These are phyloP conservation scores for Lochmaea crataegi DNA, from an alignment of 2,888 invertebrate genomes.

Conservation along the genomic window DNA sequence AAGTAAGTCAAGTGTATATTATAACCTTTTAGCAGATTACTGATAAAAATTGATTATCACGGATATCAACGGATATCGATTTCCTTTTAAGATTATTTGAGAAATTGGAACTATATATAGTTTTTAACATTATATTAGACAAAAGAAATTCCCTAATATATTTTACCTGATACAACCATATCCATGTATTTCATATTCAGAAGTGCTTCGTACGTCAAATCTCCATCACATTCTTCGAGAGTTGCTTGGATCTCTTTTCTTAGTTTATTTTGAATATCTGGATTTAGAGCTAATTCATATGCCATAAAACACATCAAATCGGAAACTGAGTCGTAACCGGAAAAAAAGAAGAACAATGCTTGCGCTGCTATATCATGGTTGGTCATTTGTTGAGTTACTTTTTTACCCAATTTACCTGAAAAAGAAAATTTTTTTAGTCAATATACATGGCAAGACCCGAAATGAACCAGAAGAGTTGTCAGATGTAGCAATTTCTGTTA, in stretches of 20 bases:
- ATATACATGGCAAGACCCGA: too few species aligned
- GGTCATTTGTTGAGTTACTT: slow-evolving; percentile 48
- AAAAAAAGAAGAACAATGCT: slow-evolving; percentile 67
- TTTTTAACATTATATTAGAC: too few species aligned
- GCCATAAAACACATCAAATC: slow-evolving; percentile 66
- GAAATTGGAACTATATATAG: too few species aligned
- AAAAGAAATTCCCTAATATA: too few species aligned
- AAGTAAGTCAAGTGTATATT: too few species aligned
- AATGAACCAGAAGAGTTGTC: too few species aligned
- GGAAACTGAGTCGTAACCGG: slow-evolving; percentile 67
- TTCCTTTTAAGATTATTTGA: too few species aligned
- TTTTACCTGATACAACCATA: slow-evolving; percentile 70
- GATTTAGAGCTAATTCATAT: slow-evolving; percentile 70
- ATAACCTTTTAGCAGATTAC: too few species aligned
- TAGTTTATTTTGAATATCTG: slow-evolving; percentile 69
- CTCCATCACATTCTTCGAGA: slow-evolving; percentile 52
- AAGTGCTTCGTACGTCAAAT: slow-evolving; percentile 68
- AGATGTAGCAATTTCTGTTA: too few species aligned
- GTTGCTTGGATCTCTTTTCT: slow-evolving; percentile 63
- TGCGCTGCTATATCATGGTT: slow-evolving; percentile 71
- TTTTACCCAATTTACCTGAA: slow-evolving; percentile 1
- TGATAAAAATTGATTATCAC: too few species aligned
- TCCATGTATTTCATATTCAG: slow-evolving; percentile 72
- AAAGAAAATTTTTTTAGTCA: not conserved
- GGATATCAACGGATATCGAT: too few species aligned